Evolutionary conservation across 1,140 invertebrate species (phyloP), one percentile per base, ranked within the genome.

Genomic region (Carposina sasakii): DNA sequence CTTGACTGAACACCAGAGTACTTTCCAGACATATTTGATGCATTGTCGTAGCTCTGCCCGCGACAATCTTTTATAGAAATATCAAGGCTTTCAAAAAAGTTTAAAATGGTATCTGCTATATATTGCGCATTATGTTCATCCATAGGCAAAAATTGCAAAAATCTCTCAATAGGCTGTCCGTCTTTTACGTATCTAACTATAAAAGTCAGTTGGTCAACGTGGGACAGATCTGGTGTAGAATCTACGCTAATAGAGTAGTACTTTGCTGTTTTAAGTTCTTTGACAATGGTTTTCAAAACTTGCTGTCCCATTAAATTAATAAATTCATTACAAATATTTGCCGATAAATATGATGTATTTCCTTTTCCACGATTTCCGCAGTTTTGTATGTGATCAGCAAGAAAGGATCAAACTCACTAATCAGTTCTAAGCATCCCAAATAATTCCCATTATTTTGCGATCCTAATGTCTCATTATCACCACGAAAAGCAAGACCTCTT

Each of bases 211-310:
- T 85, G 76, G 53, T 85, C 79, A 17, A 72, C 60, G 54, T 84
- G 75, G n/a, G 65, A 54, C 42, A 74, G 30, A 71, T 85, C 71
- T 22, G 78, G 76, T 17, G 75, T 79, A 42, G 63, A 76, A 55
- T 85, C 81, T 34, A 84, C 54, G 51, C 39, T 49, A 34, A 57
- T 40, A 23, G 56, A 59, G 36, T 26, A 59, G 36, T 60, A 60
- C 41, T 60, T 60, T 22, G 54, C 46, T 50, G 1, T 22, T 52
- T 56, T 52, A 22, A 56, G 13, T 49, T 60, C 48, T 26, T 52
- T 36, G 6, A 52, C 36, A 45, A 56, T 55, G 20, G 34, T 45
- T 55, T 48, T 55, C 34, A 52, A 36, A 13, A 60, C 39, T 20
- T 46, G 31, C 31, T 48, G 19, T 41, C 49, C 47, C 53, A 60